Conservation (phyloP, 2,888 invertebrate genomes). For the Caenorhabditis macrosperma region DNA sequence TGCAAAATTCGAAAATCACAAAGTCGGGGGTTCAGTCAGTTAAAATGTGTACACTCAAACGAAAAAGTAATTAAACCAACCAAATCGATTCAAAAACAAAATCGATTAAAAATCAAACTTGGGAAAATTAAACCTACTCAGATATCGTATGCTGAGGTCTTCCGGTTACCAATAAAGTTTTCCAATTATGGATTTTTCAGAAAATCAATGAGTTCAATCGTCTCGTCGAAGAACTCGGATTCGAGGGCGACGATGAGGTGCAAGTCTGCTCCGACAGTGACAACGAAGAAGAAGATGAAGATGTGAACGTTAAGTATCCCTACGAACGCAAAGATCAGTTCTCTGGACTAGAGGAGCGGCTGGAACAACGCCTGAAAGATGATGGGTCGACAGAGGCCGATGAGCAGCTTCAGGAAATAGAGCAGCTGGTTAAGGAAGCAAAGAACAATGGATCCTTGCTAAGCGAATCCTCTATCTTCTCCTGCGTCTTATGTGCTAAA, state of each 20-base stretch:
- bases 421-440: neutral
- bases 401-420: slow-evolving; percentile 31
- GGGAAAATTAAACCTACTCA: slow-evolving; percentile 68
- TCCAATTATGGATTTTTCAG: slow-evolving; percentile 24
- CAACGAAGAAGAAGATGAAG: slow-evolving; percentile 37
- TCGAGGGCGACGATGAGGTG: neutral
- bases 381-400: slow-evolving; percentile 7
- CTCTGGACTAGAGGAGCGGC: slow-evolving; percentile 12
- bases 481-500: slow-evolving; percentile 48
- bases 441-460: slow-evolving; percentile 4
- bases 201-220: slow-evolving; percentile 31
- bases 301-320: slow-evolving; percentile 44
- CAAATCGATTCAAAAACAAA: neutral
- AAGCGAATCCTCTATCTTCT: too few species aligned
- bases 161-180: slow-evolving; percentile 7
- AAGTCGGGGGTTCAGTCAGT: slow-evolving; percentile 15
- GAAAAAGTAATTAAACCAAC: slow-evolving; percentile 56
- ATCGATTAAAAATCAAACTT: slow-evolving; percentile 54
- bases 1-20: too few species aligned
- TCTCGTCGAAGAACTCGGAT: slow-evolving; percentile 36
- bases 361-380: slow-evolving; percentile 12
- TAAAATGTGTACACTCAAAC: slow-evolving; percentile 34
- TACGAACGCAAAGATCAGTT: slow-evolving; percentile 45
- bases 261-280: neutral
- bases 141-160: slow-evolving; percentile 55